A percentile compares a stretch with the other conserved stretches of the same genome.
phyloP scores from a whole-genome alignment of 23 tunicate species.

The Oikopleura dioica region DNA sequence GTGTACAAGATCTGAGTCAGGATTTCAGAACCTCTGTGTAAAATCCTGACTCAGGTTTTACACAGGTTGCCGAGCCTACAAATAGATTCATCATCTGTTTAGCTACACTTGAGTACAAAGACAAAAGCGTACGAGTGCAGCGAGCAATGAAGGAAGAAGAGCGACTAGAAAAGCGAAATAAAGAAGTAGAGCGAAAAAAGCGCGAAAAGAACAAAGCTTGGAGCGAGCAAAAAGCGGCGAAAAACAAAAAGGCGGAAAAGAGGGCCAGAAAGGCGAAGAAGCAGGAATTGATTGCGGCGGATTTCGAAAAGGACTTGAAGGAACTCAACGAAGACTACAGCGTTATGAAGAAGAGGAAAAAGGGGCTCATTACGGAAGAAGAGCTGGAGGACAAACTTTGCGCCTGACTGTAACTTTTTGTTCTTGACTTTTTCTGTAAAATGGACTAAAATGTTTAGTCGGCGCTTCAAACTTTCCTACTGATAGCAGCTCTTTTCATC shows the following conservation, averaged over 20 bases:
- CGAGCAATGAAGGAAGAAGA: slow-evolving; percentile 23
- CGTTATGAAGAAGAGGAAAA: slow-evolving; percentile 37
- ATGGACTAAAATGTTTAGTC: too few species aligned
- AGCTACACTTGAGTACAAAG: slow-evolving; percentile 14
- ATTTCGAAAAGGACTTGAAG: slow-evolving; percentile 33
- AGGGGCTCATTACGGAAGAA: slow-evolving; percentile 24
- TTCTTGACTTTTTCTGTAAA: too few species aligned
- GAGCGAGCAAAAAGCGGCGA: slow-evolving; percentile 27
- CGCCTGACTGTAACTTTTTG: not conserved
- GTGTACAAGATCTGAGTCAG: too few species aligned
- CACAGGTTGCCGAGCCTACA: too few species aligned
- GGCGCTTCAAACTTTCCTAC: too few species aligned
- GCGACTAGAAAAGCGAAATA: slow-evolving; percentile 14
- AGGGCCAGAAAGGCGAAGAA: slow-evolving; percentile 23
- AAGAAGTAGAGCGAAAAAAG: slow-evolving; percentile 19
- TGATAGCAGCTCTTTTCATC: too few species aligned
- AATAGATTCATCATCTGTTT: too few species aligned
- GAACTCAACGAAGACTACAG: slow-evolving; percentile 38
- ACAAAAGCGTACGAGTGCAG: slow-evolving; percentile 30
- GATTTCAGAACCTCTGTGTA: too few species aligned
- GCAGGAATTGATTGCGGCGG: slow-evolving; percentile 15
- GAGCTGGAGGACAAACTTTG: slow-evolving; percentile 22
- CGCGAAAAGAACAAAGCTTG: slow-evolving; percentile 37
- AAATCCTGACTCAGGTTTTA: too few species aligned
- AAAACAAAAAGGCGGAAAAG: slow-evolving; percentile 30